A percentile compares a stretch with the other conserved stretches of the same genome.
Evolutionary conservation across 2,113 vertebrate genomes (phyloP).

Genomic region (Cranoglanis bouderius): DNA sequence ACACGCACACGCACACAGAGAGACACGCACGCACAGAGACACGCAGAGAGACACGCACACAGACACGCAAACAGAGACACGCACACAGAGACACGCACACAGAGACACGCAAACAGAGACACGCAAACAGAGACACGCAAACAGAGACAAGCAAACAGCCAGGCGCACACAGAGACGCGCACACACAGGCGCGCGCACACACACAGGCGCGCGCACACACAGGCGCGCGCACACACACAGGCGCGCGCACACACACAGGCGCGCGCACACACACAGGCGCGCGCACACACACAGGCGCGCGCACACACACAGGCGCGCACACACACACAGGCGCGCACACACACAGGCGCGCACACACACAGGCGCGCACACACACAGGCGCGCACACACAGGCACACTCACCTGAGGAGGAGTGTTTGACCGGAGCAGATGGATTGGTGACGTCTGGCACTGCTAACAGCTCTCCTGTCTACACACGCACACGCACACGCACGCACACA

Average conservation of each 20-base stretch:
- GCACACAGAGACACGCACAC: background rate
- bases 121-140: background rate
- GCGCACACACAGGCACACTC: too few species aligned
- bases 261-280: background rate
- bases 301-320: background rate
- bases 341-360: too few species aligned
- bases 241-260: too few species aligned
- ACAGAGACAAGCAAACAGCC: too few species aligned
- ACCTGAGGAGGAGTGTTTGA: too few species aligned
- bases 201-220: background rate
- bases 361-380: too few species aligned
- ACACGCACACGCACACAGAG: background rate
- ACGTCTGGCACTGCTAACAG: conserved; percentile 23
- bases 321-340: background rate
- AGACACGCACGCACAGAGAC: background rate
- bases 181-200: too few species aligned
- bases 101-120: background rate
- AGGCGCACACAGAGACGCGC: rapidly evolving
- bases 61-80: too few species aligned
- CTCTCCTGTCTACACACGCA: conserved; percentile 55
- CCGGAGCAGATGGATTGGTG: too few species aligned
- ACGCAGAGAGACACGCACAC: background rate
- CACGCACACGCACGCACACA: conserved; percentile 20
- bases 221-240: background rate
- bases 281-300: background rate